Evolutionary conservation across 2,888 invertebrate species (phyloP).

Genomic region (Cylloceria caligata): DNA sequence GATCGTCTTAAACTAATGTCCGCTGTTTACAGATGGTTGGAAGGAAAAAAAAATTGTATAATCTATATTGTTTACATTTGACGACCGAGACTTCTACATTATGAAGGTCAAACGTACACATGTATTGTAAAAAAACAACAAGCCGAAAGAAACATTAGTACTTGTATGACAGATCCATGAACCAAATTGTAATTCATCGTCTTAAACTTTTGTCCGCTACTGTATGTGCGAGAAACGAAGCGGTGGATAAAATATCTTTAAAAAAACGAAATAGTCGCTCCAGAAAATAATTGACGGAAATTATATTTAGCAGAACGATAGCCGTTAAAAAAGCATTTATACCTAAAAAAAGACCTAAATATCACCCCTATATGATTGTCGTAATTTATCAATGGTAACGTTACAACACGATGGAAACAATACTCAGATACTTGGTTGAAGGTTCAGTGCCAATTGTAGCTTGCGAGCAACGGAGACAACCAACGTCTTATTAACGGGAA

Average conservation of each 20-base stretch:
- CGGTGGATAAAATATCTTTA: neutral
- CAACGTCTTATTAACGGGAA: slow-evolving; percentile 18
- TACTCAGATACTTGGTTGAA: slow-evolving; percentile 15
- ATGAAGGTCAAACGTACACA: too few relatives aligned
- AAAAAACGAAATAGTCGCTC: neutral
- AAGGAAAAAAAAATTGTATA: too few relatives aligned
- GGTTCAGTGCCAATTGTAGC: slow-evolving; percentile 37
- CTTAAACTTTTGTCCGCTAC: too few relatives aligned
- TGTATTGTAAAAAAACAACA: too few relatives aligned
- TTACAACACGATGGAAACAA: slow-evolving; percentile 48
- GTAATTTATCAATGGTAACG: slow-evolving; percentile 19
- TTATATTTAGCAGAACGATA: neutral
- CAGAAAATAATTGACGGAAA: neutral
- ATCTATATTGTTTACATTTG: too few relatives aligned
- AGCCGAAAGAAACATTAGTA: too few relatives aligned
- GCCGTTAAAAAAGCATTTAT: neutral
- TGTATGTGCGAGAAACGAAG: too few relatives aligned
- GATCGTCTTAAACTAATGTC: too few relatives aligned
- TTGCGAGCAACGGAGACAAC: neutral
- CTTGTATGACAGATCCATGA: too few relatives aligned
- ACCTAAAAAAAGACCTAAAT: neutral
- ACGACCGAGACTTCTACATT: too few relatives aligned
- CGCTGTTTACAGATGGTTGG: too few relatives aligned
- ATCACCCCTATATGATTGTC: neutral
- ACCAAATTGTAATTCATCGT: too few relatives aligned